Base-by-base conservation (phyloP, 2,113 vertebrate species). In the Turnix velox region DNA sequence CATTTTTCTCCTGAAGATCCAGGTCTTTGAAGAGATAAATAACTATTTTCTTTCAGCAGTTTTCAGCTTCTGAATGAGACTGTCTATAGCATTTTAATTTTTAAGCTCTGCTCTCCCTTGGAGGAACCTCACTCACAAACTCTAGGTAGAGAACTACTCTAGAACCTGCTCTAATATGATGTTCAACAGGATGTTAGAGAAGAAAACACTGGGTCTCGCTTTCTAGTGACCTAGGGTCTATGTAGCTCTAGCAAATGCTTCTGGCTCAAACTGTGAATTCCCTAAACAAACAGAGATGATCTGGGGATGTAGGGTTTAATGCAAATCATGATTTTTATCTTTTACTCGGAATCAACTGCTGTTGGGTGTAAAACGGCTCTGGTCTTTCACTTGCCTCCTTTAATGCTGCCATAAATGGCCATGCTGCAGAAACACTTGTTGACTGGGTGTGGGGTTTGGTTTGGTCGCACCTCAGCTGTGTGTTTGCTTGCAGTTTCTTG, bases 401-500 rank as follows among this genome's bases (percentile, higher is more conserved):
- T 39, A 25, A 45, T 89, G 78, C 84, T 92, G 52, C 95, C 94
- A 77, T 96, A 96, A 92, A 95, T 83, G 94, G 95, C 87, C 31
- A 39, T 33, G 18, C 22, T 80, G 84, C 67, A 33, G 55, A 92
- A 92, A 43, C 71, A 80, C 9, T 71, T 89, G 78, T 92, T 96
- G 89, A 71, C 67, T 89, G 14, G 2, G 1, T 65, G 74, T 40
- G 59, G 59, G 59, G 74, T n/a, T 58, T 51, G 67, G 33, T 84
- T 73, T 8, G 76, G 28, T 46, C 84, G 92, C 37, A 87, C 68
- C 92, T 95, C 78, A 94, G 92, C 88, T 96, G 72, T 45, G 75
- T 94, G 92, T 93, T 97, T 97, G 84, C 93, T 91, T 94, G 91
- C 91, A 87, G 84, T 86, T 87, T 95, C 94, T 98, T 97, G 72